Evolutionary conservation across 2,797 vertebrate species (phyloP).

Genomic region (Fundulus diaphanus): DNA sequence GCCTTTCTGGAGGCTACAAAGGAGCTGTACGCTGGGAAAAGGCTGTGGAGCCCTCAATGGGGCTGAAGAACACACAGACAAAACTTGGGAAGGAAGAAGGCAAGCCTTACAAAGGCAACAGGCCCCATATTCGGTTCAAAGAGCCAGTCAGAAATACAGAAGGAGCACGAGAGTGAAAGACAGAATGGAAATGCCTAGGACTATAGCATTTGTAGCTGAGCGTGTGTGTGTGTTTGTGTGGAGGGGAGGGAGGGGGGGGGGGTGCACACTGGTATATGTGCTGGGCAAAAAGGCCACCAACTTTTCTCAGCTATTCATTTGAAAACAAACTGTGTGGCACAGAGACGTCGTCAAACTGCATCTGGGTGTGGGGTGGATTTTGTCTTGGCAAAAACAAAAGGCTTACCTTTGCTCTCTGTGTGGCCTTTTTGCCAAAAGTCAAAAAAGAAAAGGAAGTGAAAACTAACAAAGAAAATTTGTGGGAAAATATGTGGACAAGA

Average conservation of each 20-base stretch:
- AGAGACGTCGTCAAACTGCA: slow-evolving; percentile 59
- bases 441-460: slow-evolving; percentile 37
- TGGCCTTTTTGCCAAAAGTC: slow-evolving; percentile 69
- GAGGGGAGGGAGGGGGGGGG: slow-evolving; percentile 27
- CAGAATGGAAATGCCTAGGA: slow-evolving; percentile 67
- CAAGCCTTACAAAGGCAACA: slow-evolving; percentile 70
- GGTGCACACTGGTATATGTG: slow-evolving; percentile 43
- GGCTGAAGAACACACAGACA: slow-evolving; percentile 73
- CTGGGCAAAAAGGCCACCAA: slow-evolving; percentile 62
- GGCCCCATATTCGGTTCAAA: slow-evolving; percentile 77
- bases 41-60: slow-evolving; percentile 67
- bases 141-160: slow-evolving; percentile 67
- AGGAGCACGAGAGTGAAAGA: slow-evolving; percentile 62
- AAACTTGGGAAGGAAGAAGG: slow-evolving; percentile 77
- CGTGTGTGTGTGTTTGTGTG: neutral
- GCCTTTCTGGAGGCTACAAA: slow-evolving; percentile 77
- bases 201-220: slow-evolving; percentile 49
- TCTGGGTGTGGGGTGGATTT: slow-evolving; percentile 68
- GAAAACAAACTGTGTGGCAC: slow-evolving; percentile 65
- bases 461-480: slow-evolving; percentile 35
- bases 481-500: slow-evolving; percentile 51
- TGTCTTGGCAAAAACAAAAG: slow-evolving; percentile 48
- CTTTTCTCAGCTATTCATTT: slow-evolving; percentile 74
- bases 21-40: slow-evolving; percentile 67
- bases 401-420: slow-evolving; percentile 64